Percentiles rank a stretch among this genome's conserved stretches.
These are phyloP conservation scores for Cryptocheilus praepositus DNA, from an alignment of 2,888 invertebrate species.

Conservation along the genomic window DNA sequence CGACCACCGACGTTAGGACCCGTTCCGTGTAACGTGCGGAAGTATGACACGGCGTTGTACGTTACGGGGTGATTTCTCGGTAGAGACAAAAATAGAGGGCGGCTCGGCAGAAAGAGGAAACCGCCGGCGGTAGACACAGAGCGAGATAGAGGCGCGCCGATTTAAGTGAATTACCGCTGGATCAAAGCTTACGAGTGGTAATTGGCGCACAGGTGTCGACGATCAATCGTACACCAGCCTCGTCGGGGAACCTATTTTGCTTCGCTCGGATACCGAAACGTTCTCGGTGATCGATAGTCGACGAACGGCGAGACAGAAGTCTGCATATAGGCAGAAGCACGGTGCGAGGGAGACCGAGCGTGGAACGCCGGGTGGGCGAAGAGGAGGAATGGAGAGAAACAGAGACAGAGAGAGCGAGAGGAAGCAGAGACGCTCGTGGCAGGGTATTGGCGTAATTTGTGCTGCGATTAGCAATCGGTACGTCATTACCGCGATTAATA, in stretches of 20 bases:
- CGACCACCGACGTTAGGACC: too few species aligned
- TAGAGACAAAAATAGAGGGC: not conserved
- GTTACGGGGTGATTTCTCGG: too few species aligned
- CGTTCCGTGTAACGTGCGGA: too few species aligned
- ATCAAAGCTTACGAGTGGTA: slow-evolving; percentile 61
- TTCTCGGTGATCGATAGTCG: slow-evolving; percentile 49
- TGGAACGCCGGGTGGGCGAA: not conserved
- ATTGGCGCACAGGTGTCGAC: slow-evolving; percentile 60
- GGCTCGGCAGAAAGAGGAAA: slow-evolving; percentile 9
- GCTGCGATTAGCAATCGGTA: slow-evolving; percentile 52
- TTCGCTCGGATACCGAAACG: slow-evolving; percentile 48
- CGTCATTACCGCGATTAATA: slow-evolving; percentile 53
- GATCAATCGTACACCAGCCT: slow-evolving; percentile 58
- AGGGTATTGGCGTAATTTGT: slow-evolving; percentile 49
- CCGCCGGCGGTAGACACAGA: not conserved
- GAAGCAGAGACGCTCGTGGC: slow-evolving; percentile 34
- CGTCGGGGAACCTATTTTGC: slow-evolving; percentile 53
- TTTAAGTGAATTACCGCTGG: slow-evolving; percentile 67
- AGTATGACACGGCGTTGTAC: too few species aligned
- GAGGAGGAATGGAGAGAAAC: not conserved
- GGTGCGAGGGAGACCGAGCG: slow-evolving; percentile 14
- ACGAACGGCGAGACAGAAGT: slow-evolving; percentile 35
- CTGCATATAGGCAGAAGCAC: slow-evolving; percentile 31
- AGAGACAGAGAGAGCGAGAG: slow-evolving; percentile 15
- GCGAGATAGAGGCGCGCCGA: slow-evolving; percentile 40